These are phyloP conservation scores for Synanthedon formicaeformis DNA, from an alignment of 2,888 invertebrate species.

Conservation along the genomic window DNA sequence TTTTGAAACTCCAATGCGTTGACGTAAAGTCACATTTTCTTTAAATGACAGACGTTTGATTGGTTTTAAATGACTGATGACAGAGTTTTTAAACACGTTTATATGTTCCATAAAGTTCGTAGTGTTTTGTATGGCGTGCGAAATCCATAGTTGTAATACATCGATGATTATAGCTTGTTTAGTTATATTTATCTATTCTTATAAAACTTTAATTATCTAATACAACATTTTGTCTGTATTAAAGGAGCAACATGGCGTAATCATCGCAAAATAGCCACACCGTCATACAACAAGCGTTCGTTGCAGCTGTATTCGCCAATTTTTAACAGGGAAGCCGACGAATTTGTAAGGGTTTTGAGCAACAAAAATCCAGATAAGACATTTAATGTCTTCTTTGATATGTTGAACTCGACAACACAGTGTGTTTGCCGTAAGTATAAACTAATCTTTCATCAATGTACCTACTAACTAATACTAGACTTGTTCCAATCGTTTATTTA, in stretches of 20 bases:
- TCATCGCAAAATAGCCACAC: slow-evolving; percentile 43
- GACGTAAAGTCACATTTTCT: no score
- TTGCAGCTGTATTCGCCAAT: slow-evolving; percentile 25
- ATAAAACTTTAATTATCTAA: not conserved
- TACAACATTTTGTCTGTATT: slow-evolving; percentile 4
- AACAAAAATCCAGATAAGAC: slow-evolving; percentile 18
- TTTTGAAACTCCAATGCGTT: no score
- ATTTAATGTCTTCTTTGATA: slow-evolving; percentile 35
- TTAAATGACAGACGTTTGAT: no score
- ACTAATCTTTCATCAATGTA: not conserved
- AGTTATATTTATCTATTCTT: not conserved
- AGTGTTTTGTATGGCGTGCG: no score
- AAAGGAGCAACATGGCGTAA: slow-evolving; percentile 41
- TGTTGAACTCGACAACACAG: slow-evolving; percentile 37
- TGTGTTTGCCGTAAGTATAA: slow-evolving; percentile 44
- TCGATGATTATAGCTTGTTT: not conserved
- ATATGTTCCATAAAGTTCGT: no score
- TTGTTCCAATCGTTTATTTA: no score
- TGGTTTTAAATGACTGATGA: no score
- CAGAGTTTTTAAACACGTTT: no score
- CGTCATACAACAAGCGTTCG: slow-evolving; percentile 46
- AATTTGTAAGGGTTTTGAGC: slow-evolving; percentile 18
- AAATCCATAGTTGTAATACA: not conserved
- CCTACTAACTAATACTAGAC: no score
- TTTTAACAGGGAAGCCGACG: slow-evolving; percentile 35